Evolutionary conservation across 2,113 vertebrate genomes (phyloP).

Genomic region (Barnardius zonarius): DNA sequence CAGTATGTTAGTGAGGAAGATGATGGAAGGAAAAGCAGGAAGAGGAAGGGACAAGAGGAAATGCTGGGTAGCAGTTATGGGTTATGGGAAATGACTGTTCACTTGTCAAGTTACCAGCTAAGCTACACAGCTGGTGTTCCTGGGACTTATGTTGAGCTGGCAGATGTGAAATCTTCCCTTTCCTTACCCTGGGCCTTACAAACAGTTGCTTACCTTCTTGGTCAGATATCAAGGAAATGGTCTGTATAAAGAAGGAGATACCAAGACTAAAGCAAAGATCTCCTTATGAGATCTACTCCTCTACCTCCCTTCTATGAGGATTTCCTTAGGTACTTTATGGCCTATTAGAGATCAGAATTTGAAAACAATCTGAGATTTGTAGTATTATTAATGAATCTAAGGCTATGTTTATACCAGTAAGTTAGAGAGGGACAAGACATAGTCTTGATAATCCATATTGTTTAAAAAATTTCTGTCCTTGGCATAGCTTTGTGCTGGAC

Average conservation of each 20-base stretch:
- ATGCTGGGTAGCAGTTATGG: background rate
- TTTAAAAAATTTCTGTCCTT: background rate
- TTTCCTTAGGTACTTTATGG: background rate
- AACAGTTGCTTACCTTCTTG: background rate
- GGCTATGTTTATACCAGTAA: background rate
- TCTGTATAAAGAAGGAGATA: background rate
- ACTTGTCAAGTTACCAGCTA: background rate
- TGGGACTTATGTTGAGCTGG: background rate
- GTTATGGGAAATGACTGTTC: background rate
- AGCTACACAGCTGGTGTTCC: background rate
- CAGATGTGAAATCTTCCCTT: background rate
- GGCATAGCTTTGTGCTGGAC: background rate
- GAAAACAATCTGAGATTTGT: background rate
- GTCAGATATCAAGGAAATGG: background rate
- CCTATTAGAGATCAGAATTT: background rate
- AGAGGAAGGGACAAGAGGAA: background rate
- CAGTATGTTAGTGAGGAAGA: background rate
- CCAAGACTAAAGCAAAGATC: background rate
- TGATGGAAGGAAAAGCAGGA: background rate
- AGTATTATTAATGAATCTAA: background rate
- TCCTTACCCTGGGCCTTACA: background rate
- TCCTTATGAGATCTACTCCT: background rate
- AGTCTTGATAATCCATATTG: background rate
- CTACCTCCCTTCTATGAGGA: background rate
- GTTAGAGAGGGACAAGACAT: background rate